phyloP scores from a whole-genome alignment of 2,888 invertebrate species.

The Cosmorhoe ocellata region DNA sequence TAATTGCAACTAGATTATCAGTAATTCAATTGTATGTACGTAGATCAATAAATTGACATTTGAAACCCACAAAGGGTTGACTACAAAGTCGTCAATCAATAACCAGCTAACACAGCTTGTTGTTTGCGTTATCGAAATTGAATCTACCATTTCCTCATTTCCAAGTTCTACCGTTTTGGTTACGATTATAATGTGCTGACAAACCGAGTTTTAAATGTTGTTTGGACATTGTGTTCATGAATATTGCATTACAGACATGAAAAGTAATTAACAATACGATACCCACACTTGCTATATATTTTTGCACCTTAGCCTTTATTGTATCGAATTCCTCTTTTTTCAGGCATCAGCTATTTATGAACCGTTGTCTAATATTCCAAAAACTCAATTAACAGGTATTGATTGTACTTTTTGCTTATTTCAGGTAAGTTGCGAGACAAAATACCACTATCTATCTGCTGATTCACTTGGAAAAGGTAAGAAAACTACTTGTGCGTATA shows the following conservation, averaged over 20 bases:
- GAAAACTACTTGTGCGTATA: background rate
- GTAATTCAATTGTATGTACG: too few relatives aligned
- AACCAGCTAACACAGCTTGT: background rate
- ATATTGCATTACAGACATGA: too few relatives aligned
- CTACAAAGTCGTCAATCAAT: slow-evolving; percentile 16
- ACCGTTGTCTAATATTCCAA: too few relatives aligned
- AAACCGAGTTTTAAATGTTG: slow-evolving; percentile 3
- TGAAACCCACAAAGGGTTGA: slow-evolving; percentile 4
- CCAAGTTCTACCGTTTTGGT: slow-evolving; percentile 17
- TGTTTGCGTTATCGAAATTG: slow-evolving; percentile 10
- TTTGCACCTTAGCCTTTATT: too few relatives aligned
- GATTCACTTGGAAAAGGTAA: slow-evolving; percentile 4
- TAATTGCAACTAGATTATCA: too few relatives aligned
- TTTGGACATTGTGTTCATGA: too few relatives aligned
- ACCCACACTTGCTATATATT: too few relatives aligned
- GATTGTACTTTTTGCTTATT: slow-evolving; percentile 8
- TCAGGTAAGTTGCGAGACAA: slow-evolving; percentile 14
- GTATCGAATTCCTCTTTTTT: too few relatives aligned
- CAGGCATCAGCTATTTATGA: too few relatives aligned
- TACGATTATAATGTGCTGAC: slow-evolving; percentile 1
- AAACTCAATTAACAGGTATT: too few relatives aligned
- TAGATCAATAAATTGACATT: too few relatives aligned
- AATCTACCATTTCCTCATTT: slow-evolving; percentile 6
- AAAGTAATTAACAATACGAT: too few relatives aligned
- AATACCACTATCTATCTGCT: background rate